phyloP scores from a whole-genome alignment of 2,888 invertebrate genomes.

The Patella pellucida region DNA sequence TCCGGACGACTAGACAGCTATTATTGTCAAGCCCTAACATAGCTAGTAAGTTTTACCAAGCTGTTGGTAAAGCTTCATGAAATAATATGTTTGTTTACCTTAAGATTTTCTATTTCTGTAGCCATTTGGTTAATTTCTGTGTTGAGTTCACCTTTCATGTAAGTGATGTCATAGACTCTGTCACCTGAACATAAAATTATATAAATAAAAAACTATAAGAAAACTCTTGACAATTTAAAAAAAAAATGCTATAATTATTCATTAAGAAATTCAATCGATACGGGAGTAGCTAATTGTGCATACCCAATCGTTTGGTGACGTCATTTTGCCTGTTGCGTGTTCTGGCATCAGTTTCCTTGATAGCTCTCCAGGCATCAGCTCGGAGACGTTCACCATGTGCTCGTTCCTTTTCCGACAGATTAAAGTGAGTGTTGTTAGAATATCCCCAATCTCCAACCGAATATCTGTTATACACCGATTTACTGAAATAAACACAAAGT shows the following conservation, averaged over 20 bases:
- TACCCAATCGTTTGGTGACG: constrained; percentile 85
- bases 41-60: too few relatives aligned
- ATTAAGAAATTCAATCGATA: too few relatives aligned
- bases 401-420: constrained; percentile 89
- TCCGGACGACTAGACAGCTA: too few relatives aligned
- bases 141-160: constrained; percentile 89
- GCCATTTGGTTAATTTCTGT: constrained; percentile 87
- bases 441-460: constrained; percentile 73
- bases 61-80: too few relatives aligned
- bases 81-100: background rate
- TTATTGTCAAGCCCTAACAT: too few relatives aligned
- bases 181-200: constrained; percentile 74
- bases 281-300: background rate
- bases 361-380: constrained; percentile 65
- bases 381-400: constrained; percentile 73
- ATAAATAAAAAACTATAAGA: too few relatives aligned
- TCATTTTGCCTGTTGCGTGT: constrained; percentile 76
- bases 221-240: too few relatives aligned
- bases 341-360: constrained; percentile 70
- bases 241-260: too few relatives aligned
- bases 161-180: constrained; percentile 89
- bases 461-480: constrained; percentile 9
- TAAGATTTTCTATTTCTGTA: constrained; percentile 76
- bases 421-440: constrained; percentile 82
- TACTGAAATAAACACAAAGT: constrained; percentile 8